These are phyloP conservation scores for Dendrocopos noguchii DNA, from an alignment of 2,113 vertebrate genomes.

Conservation along the genomic window DNA sequence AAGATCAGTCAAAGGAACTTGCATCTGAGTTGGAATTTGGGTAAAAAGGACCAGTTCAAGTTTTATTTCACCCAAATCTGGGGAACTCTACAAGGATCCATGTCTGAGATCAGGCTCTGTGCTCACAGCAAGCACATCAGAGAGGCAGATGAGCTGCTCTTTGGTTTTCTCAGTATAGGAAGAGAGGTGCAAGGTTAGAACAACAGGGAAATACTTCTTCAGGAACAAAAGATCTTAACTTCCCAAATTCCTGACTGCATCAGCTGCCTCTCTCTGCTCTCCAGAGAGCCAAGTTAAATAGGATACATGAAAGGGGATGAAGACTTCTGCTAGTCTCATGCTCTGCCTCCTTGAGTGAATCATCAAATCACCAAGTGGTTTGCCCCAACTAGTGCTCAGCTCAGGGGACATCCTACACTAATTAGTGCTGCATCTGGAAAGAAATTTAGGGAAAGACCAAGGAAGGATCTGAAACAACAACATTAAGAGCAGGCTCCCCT, in stretches of 20 bases:
- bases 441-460: neutral
- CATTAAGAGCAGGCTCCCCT: neutral
- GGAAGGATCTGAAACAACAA: neutral
- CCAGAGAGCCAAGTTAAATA: neutral
- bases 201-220: neutral
- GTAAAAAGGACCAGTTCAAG: neutral
- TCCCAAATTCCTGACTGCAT: neutral
- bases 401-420: neutral
- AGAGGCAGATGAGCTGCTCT: neutral
- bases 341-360: neutral
- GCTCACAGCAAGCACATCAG: fast-evolving
- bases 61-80: neutral
- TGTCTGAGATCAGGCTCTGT: neutral
- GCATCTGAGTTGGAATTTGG: neutral
- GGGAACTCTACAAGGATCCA: neutral
- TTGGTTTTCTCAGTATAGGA: neutral
- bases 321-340: neutral
- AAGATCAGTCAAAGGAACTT: neutral
- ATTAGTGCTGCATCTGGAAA: neutral
- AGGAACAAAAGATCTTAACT: neutral
- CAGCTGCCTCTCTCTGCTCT: neutral
- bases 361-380: neutral
- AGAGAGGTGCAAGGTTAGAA: neutral
- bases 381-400: neutral
- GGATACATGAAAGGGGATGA: neutral